Evolutionary conservation across 2,113 vertebrate species (phyloP).

Genomic region (Daphoenositta chrysoptera): DNA sequence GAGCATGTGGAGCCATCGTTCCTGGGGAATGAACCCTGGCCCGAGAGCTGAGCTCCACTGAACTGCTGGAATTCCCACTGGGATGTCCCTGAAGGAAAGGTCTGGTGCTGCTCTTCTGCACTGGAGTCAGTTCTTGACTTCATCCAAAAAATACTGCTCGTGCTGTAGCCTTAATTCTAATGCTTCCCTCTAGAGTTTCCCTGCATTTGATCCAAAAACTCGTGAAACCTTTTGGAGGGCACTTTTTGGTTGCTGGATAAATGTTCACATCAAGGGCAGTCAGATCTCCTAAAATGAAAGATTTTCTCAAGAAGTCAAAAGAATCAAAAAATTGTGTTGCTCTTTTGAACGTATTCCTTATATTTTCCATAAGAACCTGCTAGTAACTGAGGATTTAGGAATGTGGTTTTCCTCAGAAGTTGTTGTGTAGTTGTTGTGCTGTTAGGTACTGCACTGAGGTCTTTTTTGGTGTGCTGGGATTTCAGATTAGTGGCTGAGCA

Average conservation of each 20-base stretch:
- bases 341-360: neutral
- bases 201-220: neutral
- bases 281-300: neutral
- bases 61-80: neutral
- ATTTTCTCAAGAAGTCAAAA: neutral
- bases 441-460: neutral
- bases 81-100: neutral
- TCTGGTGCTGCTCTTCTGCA: neutral
- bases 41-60: neutral
- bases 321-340: neutral
- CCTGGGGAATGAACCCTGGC: neutral
- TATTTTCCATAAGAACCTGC: neutral
- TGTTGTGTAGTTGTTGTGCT: neutral
- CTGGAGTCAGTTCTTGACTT: neutral
- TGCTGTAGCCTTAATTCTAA: neutral
- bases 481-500: neutral
- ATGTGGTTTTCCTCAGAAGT: neutral
- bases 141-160: accelerated
- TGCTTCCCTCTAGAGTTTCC: neutral
- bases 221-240: neutral
- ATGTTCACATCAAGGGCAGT: accelerated
- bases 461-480: neutral
- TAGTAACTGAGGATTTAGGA: neutral
- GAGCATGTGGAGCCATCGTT: neutral
- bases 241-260: neutral